These are phyloP conservation scores for Alces alces DNA, from an alignment of 2,113 vertebrate genomes.

Conservation along the genomic window DNA sequence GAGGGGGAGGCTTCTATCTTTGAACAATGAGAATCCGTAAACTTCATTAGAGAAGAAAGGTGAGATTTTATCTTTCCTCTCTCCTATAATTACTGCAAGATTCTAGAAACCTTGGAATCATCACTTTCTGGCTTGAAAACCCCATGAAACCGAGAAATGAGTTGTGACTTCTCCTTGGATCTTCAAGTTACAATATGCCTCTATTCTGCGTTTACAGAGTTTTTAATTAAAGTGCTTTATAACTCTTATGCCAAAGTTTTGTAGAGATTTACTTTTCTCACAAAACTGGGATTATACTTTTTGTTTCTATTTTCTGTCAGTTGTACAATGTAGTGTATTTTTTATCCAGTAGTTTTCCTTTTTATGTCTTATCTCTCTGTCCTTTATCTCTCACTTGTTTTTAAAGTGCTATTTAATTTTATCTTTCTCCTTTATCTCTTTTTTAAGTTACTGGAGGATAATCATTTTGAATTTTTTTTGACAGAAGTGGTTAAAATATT, in stretches of 20 bases:
- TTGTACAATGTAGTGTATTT: neutral
- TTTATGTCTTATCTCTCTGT: neutral
- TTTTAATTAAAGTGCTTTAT: conserved; percentile 18
- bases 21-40: neutral
- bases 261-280: conserved; percentile 40
- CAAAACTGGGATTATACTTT: neutral
- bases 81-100: neutral
- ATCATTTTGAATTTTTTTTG: neutral
- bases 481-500: neutral
- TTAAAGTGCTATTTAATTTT: neutral
- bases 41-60: neutral
- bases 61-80: neutral
- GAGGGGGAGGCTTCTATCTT: neutral
- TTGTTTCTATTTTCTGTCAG: neutral
- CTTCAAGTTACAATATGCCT: neutral
- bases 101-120: neutral
- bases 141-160: neutral
- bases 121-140: neutral
- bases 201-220: neutral
- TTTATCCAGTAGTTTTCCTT: neutral
- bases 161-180: neutral
- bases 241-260: neutral
- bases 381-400: neutral
- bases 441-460: neutral
- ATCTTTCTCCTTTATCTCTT: neutral